Evolutionary conservation across 1,140 invertebrate genomes (phyloP).

Genomic region (Belonocnema kinseyi): DNA sequence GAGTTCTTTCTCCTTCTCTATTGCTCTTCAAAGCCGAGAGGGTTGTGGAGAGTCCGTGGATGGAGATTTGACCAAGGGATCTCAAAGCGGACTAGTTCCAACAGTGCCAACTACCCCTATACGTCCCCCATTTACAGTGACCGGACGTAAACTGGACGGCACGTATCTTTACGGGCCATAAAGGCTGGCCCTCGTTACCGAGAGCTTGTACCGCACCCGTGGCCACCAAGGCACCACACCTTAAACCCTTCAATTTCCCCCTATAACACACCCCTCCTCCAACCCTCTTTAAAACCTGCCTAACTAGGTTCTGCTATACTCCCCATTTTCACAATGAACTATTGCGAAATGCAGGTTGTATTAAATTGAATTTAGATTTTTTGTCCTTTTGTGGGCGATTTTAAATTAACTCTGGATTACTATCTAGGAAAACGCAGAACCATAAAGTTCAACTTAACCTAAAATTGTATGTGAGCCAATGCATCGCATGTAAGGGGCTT

Average conservation of each 20-base stretch:
- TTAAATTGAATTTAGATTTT: too few species aligned
- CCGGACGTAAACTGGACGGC: slow-evolving; percentile 70
- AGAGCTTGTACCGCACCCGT: slow-evolving; percentile 66
- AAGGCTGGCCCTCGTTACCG: slow-evolving; percentile 73
- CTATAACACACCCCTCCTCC: slow-evolving; percentile 43
- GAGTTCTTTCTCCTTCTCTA: slow-evolving; percentile 44
- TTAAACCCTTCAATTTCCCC: slow-evolving; percentile 57
- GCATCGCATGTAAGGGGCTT: too few species aligned
- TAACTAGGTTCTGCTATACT: slow-evolving; percentile 42
- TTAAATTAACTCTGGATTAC: too few species aligned
- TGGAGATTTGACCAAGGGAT: slow-evolving; percentile 61
- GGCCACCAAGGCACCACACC: slow-evolving; percentile 72
- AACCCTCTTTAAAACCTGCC: slow-evolving; percentile 22
- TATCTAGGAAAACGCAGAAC: too few species aligned
- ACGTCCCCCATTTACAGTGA: slow-evolving; percentile 47
- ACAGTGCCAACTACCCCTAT: slow-evolving; percentile 56
- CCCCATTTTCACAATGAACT: slow-evolving; percentile 36
- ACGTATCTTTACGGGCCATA: slow-evolving; percentile 75
- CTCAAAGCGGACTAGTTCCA: slow-evolving; percentile 53
- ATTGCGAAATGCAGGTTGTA: too few species aligned
- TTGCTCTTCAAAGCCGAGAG: slow-evolving; percentile 34
- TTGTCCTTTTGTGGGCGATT: too few species aligned
- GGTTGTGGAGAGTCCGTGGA: slow-evolving; percentile 38
- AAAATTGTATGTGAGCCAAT: too few species aligned
- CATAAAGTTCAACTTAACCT: too few species aligned